phyloP scores from a whole-genome alignment of 2,888 invertebrate genomes.

The Cylindroiulus punctatus region DNA sequence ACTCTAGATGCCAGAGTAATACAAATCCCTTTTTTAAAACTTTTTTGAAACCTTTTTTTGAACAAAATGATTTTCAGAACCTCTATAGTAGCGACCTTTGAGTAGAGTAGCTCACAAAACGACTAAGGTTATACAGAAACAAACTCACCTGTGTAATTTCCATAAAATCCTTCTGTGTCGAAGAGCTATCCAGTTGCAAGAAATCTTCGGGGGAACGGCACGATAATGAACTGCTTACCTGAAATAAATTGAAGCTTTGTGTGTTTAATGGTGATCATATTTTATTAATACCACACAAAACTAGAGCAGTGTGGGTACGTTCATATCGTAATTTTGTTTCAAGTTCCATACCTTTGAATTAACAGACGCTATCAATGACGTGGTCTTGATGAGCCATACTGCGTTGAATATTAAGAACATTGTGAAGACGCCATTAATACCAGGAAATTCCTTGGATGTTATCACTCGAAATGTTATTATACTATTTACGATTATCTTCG shows the following conservation, averaged over 20 bases:
- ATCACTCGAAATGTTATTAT: not conserved
- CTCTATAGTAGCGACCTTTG: too few relatives aligned
- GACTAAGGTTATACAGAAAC: too few relatives aligned
- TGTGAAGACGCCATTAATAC: not conserved
- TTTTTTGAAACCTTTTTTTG: too few relatives aligned
- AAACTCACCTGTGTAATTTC: not conserved
- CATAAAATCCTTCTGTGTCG: not conserved
- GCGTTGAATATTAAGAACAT: not conserved
- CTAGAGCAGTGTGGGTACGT: too few relatives aligned
- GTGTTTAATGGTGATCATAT: too few relatives aligned
- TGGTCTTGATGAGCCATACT: not conserved
- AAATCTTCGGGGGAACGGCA: not conserved
- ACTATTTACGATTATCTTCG: not conserved
- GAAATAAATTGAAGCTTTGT: too few relatives aligned
- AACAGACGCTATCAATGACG: not conserved
- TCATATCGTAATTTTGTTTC: not conserved
- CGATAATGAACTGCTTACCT: not conserved
- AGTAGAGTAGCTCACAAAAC: too few relatives aligned
- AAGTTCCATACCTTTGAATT: not conserved
- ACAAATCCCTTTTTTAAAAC: too few relatives aligned
- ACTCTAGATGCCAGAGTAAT: too few relatives aligned
- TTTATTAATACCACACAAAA: too few relatives aligned
- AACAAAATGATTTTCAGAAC: too few relatives aligned
- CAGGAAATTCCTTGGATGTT: not conserved
- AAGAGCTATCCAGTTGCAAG: not conserved